Evolutionary conservation across 30 jellyfish, hydroid and myxozoan genomes (phyloP), one percentile per base, ranked within the genome.

Genomic region (Pelagia noctiluca): DNA sequence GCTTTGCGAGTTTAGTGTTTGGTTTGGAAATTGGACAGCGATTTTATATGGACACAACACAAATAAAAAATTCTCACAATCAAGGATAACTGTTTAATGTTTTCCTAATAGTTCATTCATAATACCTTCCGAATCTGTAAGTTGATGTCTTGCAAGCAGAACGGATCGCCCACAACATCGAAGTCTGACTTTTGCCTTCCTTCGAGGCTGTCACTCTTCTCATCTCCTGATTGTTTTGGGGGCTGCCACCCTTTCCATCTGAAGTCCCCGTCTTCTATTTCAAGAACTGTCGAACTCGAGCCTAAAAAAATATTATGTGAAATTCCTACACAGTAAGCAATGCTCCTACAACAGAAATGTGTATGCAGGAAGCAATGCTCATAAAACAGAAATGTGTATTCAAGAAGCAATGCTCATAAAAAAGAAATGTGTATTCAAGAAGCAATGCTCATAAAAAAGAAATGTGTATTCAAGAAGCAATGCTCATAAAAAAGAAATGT

Each of bases 171-270:
- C 2, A 88, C 35, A 5, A 62, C 89, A 60, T 67, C 89, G 48
- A 57, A 63, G 28, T 82, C 92, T 1, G 70, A 65, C 26, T 32
- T 82, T 16, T 7, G 61, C 26, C 46, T 50, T 24, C 50, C 76
- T 13, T 31, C 26, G 34, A 38, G 85, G 11, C 50, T 49, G 2
- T 36, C 75, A 1, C 46, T 50, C 0, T 42, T 57, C 18, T 42
- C 31, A 5, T 24, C 46, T 8, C 18, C 13, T 16, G 25, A 36
- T 46, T 34, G 57, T 32, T 63, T 37, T 2, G 69, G 46, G n/a
- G 85, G 86, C 72, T 48, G 64, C 92, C 92, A 82, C 21, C 92
- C 92, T 48, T 72, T 84, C 96, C 96, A 88, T 48, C 73, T 25
- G 50, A 88, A 88, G 3, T 36, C 10, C 1, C 89, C 92, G 35